Conservation (phyloP, 1,140 invertebrate species). For the Brachionus rotundiformis region DNA sequence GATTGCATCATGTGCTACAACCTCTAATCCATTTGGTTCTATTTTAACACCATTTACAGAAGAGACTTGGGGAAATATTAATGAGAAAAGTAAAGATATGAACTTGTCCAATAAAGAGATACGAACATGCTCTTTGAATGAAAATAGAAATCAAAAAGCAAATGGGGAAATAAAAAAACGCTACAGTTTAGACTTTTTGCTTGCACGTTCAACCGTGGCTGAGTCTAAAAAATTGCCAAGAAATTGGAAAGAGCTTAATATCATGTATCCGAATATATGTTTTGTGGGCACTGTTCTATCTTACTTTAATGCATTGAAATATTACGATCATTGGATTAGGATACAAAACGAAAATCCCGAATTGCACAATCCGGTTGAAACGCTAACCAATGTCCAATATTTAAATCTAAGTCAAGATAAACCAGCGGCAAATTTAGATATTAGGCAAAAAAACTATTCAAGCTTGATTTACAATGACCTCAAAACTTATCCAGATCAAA, state of each 20-base stretch:
- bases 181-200: slow-evolving; percentile 10
- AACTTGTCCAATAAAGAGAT: neutral
- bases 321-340: slow-evolving; percentile 39
- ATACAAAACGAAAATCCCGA: slow-evolving; percentile 41
- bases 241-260: slow-evolving; percentile 32
- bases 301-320: slow-evolving; percentile 25
- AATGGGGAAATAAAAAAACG: neutral
- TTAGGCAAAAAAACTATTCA: neutral
- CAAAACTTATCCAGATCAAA: neutral
- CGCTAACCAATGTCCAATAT: slow-evolving; percentile 9
- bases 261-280: slow-evolving; percentile 41
- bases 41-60: slow-evolving; percentile 20
- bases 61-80: neutral
- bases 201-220: neutral
- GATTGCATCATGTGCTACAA: neutral
- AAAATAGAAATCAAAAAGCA: neutral
- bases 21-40: neutral
- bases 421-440: neutral
- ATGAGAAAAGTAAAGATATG: neutral
- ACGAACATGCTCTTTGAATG: neutral
- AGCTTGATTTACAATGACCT: neutral
- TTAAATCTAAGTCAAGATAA: slow-evolving; percentile 14
- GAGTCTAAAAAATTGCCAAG: slow-evolving; percentile 28
- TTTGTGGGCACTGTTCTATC: slow-evolving; percentile 24
- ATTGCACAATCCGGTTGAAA: slow-evolving; percentile 30